phyloP scores from a whole-genome alignment of 2,797 vertebrate species.

The Masticophis lateralis region DNA sequence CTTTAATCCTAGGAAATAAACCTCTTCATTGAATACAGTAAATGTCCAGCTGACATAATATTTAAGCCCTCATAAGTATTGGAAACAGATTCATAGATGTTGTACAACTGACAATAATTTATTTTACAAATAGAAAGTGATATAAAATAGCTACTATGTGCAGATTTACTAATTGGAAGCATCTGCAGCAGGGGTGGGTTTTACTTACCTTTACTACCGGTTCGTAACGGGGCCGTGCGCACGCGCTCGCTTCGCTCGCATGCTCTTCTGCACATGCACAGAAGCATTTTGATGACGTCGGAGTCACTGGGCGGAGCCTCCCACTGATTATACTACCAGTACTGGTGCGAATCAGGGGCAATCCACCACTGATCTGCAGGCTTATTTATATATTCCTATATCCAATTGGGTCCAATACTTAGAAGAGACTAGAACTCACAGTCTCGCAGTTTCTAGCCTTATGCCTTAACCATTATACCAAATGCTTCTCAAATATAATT shows the following conservation, averaged over 20 bases:
- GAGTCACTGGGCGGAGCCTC: no score
- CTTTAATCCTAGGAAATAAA: constrained; percentile 42
- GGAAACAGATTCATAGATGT: constrained; percentile 3
- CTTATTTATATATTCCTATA: not conserved
- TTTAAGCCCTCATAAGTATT: not conserved
- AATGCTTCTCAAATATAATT: not conserved
- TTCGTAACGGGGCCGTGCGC: no score
- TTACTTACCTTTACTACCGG: no score
- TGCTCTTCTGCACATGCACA: no score
- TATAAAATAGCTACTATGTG: not conserved
- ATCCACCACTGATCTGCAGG: not conserved
- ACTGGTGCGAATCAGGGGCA: no score
- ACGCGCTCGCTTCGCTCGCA: no score
- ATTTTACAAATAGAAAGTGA: constrained; percentile 1
- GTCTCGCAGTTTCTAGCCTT: not conserved
- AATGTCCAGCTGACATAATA: constrained; percentile 15
- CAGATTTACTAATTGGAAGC: constrained; percentile 8
- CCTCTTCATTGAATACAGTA: constrained; percentile 21
- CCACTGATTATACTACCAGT: no score
- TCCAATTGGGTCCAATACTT: not conserved
- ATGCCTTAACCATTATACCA: not conserved
- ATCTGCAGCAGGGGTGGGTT: not conserved
- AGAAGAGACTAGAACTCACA: not conserved
- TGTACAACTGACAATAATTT: not conserved
- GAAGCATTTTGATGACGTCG: no score